Percentiles rank a stretch among this genome's conserved stretches.
Evolutionary conservation across 2,113 vertebrate genomes (phyloP).

Genomic region (Bubo scandiacus): DNA sequence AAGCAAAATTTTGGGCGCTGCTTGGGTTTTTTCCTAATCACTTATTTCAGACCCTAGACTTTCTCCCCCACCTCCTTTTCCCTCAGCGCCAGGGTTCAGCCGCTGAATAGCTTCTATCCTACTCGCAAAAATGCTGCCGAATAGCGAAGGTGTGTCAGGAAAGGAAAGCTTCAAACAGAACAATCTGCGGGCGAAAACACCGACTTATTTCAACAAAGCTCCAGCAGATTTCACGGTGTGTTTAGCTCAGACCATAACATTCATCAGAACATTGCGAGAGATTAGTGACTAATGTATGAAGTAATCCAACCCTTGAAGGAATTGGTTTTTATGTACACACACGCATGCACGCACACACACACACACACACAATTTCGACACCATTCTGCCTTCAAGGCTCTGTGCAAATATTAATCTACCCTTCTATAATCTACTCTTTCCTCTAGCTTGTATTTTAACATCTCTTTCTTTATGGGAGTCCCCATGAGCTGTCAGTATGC

Average conservation of each 20-base stretch:
- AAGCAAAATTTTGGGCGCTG: not conserved
- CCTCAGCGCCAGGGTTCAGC: not conserved
- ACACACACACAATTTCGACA: not conserved
- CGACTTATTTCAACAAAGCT: not conserved
- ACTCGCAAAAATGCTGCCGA: not conserved
- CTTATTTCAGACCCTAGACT: not conserved
- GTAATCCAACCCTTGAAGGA: conserved; percentile 63
- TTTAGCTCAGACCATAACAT: conserved; percentile 57
- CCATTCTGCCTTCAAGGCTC: conserved; percentile 26
- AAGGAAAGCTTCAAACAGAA: not conserved
- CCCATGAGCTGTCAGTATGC: not conserved
- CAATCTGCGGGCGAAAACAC: not conserved
- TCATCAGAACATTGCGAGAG: conserved; percentile 45
- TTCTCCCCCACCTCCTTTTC: not conserved
- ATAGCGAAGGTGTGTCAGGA: not conserved
- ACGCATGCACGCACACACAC: not conserved
- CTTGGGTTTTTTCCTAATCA: not conserved
- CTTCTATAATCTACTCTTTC: not conserved
- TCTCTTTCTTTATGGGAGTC: not conserved
- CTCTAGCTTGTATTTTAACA: not conserved
- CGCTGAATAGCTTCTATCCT: not conserved
- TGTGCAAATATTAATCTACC: not conserved
- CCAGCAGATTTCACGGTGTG: conserved; percentile 40
- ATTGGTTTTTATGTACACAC: conserved; percentile 52
- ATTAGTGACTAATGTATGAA: conserved; percentile 64